These are phyloP conservation scores for Nothobranchius furzeri DNA, from an alignment of 2,113 vertebrate genomes.

Conservation along the genomic window DNA sequence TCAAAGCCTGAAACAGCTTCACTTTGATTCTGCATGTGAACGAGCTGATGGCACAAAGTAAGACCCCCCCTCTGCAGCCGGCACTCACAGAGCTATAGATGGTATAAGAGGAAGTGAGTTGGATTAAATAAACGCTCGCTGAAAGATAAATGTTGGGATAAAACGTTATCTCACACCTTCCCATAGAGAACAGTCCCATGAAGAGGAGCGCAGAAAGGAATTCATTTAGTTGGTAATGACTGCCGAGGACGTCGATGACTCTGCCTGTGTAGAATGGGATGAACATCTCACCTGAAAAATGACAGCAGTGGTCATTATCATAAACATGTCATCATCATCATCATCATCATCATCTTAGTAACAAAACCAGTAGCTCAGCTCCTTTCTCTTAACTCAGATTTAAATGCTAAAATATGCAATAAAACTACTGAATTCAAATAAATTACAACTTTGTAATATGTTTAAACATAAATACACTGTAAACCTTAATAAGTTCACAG, in stretches of 20 bases:
- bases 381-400: too few species aligned
- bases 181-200: constrained; percentile 80
- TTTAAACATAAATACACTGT: too few species aligned
- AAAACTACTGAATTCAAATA: too few species aligned
- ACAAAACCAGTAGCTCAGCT: too few species aligned
- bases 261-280: constrained; percentile 81
- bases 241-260: constrained; percentile 84
- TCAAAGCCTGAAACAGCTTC: constrained; percentile 69
- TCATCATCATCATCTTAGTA: too few species aligned
- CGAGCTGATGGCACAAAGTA: constrained; percentile 61
- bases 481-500: too few species aligned
- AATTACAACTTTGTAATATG: too few species aligned
- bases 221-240: constrained; percentile 53
- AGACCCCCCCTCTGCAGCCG: constrained; percentile 72
- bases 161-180: constrained; percentile 68
- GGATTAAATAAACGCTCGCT: not conserved
- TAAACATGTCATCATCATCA: not conserved
- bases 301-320: not conserved
- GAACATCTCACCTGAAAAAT: constrained; percentile 72
- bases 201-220: constrained; percentile 72
- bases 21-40: constrained; percentile 64
- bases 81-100: constrained; percentile 64
- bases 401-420: too few species aligned
- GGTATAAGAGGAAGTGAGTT: not conserved
- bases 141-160: not conserved